These are phyloP conservation scores for Myrmophylax atrothorax DNA, from an alignment of 2,113 vertebrate species.

Conservation along the genomic window DNA sequence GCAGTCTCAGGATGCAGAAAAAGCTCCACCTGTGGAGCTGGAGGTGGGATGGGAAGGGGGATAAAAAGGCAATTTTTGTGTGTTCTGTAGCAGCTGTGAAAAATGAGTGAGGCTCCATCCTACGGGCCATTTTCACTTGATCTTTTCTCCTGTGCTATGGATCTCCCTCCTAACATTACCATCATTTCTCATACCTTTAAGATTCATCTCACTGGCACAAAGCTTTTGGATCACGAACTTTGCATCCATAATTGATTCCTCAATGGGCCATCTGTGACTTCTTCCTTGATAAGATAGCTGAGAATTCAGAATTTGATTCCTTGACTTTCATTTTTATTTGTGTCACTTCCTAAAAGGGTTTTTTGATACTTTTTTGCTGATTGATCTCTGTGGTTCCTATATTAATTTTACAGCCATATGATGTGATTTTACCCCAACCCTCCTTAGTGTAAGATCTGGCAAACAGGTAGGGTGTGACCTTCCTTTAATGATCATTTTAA, in stretches of 20 bases:
- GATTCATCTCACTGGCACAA: constrained; percentile 2
- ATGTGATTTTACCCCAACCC: not conserved
- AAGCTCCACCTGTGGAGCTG: not conserved
- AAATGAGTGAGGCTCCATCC: not conserved
- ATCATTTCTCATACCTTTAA: constrained; percentile 6
- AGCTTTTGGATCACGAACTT: constrained; percentile 7
- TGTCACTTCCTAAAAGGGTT: not conserved
- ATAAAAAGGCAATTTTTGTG: not conserved
- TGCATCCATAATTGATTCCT: constrained; percentile 41
- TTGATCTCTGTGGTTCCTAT: not conserved
- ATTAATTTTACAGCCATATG: not conserved
- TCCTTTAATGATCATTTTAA: not conserved
- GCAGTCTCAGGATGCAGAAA: not conserved
- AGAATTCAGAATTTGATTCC: constrained; percentile 9
- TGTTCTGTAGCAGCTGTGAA: not conserved
- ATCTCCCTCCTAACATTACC: not conserved
- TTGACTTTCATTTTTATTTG: constrained; percentile 9
- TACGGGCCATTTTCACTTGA: not conserved
- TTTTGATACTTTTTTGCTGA: not conserved
- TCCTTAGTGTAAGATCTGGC: accelerated
- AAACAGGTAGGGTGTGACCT: not conserved
- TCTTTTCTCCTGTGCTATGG: not conserved
- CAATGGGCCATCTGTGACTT: not conserved
- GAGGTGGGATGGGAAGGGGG: not conserved
- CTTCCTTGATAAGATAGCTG: not conserved